A percentile compares a stretch with the other conserved stretches of the same genome.
Evolutionary conservation across 2,888 invertebrate species (phyloP).

Genomic region (Cecidostiba fungosa): DNA sequence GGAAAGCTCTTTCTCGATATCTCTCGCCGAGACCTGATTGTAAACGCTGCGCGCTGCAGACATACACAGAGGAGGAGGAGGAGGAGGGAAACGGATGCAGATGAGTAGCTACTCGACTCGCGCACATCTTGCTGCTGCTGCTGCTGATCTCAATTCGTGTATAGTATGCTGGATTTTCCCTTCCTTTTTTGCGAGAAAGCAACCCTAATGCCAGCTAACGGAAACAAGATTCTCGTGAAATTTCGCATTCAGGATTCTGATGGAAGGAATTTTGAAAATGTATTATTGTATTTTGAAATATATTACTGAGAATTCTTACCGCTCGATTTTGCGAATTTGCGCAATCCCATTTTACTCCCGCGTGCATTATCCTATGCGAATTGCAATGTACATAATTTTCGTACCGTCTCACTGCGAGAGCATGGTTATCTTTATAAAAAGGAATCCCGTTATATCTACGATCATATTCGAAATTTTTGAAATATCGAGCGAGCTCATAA

Average conservation of each 20-base stretch:
- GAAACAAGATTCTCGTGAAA: neutral
- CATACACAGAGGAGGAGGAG: neutral
- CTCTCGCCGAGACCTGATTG: conserved; percentile 48
- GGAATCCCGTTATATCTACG: too few species aligned
- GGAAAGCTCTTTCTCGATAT: conserved; percentile 49
- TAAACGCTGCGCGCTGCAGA: neutral
- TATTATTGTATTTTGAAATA: too few species aligned
- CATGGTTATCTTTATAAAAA: too few species aligned
- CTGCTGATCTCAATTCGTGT: neutral
- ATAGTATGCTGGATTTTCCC: neutral
- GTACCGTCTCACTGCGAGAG: too few species aligned
- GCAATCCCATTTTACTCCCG: too few species aligned
- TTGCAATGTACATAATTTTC: too few species aligned
- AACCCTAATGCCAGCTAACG: neutral
- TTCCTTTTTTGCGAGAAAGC: neutral
- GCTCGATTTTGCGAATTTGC: too few species aligned
- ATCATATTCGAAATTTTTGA: too few species aligned
- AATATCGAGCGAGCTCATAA: too few species aligned
- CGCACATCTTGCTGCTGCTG: neutral
- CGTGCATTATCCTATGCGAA: too few species aligned
- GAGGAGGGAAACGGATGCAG: neutral
- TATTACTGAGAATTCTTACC: too few species aligned
- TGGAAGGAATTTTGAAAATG: too few species aligned
- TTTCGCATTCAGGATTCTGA: neutral
- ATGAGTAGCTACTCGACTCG: conserved; percentile 13